These are phyloP conservation scores for Silurus asotus DNA, from an alignment of 2,113 vertebrate genomes.

Conservation along the genomic window DNA sequence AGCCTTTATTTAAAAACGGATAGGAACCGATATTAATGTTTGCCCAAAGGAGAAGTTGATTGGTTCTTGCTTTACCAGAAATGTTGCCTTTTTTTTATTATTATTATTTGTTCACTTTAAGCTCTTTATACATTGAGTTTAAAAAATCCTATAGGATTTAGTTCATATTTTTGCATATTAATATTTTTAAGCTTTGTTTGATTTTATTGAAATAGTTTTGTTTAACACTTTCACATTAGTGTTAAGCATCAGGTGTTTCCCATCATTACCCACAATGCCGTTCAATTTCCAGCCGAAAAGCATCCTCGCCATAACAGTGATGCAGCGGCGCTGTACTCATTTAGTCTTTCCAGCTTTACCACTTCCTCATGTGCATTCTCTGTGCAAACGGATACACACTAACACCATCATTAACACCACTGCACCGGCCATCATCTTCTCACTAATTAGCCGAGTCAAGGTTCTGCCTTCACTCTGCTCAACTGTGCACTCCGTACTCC, in stretches of 20 bases:
- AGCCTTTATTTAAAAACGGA: background rate
- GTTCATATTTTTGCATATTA: background rate
- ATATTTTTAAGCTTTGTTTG: background rate
- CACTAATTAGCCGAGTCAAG: background rate
- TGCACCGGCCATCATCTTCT: background rate
- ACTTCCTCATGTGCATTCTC: background rate
- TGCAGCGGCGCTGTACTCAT: background rate
- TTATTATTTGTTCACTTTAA: background rate
- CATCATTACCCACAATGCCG: background rate
- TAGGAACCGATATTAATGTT: background rate
- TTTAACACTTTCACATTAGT: background rate
- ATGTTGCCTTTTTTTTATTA: background rate
- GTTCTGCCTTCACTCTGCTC: background rate
- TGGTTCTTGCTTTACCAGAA: background rate
- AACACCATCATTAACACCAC: background rate
- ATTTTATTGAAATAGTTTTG: background rate
- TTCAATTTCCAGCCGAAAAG: background rate
- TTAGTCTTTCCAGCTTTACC: background rate
- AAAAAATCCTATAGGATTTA: background rate
- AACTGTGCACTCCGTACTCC: background rate
- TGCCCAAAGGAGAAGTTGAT: background rate
- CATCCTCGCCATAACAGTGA: background rate
- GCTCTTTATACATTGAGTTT: too few species aligned
- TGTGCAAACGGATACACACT: background rate
- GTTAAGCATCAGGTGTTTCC: too few species aligned